Percentiles rank a stretch among this genome's conserved stretches.
phyloP scores from a whole-genome alignment of 2,797 vertebrate genomes.

The Rachycentron canadum region DNA sequence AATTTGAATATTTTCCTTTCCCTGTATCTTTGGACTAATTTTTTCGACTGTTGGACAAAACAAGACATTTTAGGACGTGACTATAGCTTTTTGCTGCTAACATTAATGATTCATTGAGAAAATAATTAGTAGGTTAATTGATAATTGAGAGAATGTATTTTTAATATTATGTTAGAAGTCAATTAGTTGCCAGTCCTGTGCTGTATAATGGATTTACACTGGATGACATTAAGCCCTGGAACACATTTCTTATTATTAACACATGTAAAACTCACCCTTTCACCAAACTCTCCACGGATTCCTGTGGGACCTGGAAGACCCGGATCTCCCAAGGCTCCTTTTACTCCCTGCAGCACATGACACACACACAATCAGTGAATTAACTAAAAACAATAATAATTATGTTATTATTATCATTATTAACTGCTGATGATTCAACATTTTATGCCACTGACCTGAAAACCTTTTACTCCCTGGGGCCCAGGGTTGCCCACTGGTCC shows the following conservation, averaged over 20 bases:
- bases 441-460: slow-evolving; percentile 88
- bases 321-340: slow-evolving; percentile 91
- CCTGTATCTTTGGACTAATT: not conserved
- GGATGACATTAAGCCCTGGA: not conserved
- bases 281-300: slow-evolving; percentile 92
- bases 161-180: not conserved
- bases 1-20: not conserved
- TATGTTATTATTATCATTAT: too few species aligned
- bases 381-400: not conserved
- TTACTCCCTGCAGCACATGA: slow-evolving; percentile 86
- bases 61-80: not conserved
- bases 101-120: not conserved
- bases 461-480: slow-evolving; percentile 90
- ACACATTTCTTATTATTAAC: slow-evolving; percentile 1
- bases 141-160: not conserved
- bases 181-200: not conserved
- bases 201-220: not conserved
- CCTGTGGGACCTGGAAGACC: slow-evolving; percentile 97
- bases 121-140: not conserved
- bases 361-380: slow-evolving; percentile 18
- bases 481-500: slow-evolving; percentile 89
- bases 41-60: not conserved
- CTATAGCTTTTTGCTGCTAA: not conserved
- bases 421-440: too few species aligned
- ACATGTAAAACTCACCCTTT: slow-evolving; percentile 89